phyloP scores from a whole-genome alignment of 2,797 vertebrate genomes.

The Pseudochromis fuscus region DNA sequence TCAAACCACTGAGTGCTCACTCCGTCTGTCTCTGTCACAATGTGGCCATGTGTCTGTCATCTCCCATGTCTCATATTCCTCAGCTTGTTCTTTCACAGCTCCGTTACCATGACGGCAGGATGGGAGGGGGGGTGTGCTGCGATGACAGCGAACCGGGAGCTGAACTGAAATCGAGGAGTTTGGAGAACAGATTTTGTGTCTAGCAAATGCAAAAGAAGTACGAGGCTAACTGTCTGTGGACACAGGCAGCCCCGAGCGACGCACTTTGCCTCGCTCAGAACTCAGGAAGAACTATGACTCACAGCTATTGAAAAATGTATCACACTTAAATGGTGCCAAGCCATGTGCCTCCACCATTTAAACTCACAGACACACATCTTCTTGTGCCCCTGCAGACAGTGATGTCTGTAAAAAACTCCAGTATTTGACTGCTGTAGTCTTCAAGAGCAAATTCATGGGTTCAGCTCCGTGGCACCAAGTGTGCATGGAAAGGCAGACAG shows the following conservation, averaged over 20 bases:
- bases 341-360: constrained; percentile 39
- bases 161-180: constrained; percentile 69
- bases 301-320: constrained; percentile 71
- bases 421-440: constrained; percentile 24
- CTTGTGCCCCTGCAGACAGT: constrained; percentile 21
- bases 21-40: constrained; percentile 77
- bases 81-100: constrained; percentile 80
- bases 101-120: constrained; percentile 83
- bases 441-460: constrained; percentile 20
- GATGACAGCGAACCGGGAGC: constrained; percentile 65
- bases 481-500: constrained; percentile 13
- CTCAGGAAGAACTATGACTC: constrained; percentile 58
- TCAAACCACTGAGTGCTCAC: constrained; percentile 67
- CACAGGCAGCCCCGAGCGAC: constrained; percentile 42
- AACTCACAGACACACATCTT: constrained; percentile 25
- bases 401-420: constrained; percentile 1
- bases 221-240: constrained; percentile 54
- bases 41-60: constrained; percentile 82
- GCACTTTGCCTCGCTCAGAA: constrained; percentile 49
- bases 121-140: constrained; percentile 61
- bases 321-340: constrained; percentile 59
- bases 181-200: constrained; percentile 71
- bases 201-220: constrained; percentile 64
- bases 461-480: constrained; percentile 15
- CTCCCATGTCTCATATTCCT: constrained; percentile 72